Conservation (phyloP, 2,888 invertebrate genomes). For the Chaetoderma sp. region DNA sequence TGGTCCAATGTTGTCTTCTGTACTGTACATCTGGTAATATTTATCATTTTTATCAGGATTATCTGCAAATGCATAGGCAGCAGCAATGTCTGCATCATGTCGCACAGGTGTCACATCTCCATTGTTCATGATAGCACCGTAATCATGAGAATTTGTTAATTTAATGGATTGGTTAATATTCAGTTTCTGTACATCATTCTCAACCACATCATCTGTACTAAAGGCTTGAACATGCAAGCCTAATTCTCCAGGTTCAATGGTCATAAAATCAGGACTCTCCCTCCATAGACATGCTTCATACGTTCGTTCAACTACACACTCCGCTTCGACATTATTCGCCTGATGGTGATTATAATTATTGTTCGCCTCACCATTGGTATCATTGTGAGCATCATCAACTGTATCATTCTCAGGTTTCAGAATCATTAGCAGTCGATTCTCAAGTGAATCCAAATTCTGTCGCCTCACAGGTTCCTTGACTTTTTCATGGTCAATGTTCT, state of each 20-base stretch:
- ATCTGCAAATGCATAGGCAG: neutral
- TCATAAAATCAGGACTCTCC: neutral
- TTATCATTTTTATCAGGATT: neutral
- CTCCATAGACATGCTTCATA: neutral
- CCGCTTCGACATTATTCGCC: neutral
- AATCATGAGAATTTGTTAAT: too few species aligned
- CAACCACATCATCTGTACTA: too few species aligned
- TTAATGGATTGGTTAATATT: too few species aligned
- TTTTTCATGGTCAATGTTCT: constrained; percentile 6
- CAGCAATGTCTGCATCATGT: too few species aligned
- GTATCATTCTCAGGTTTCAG: constrained; percentile 35
- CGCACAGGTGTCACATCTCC: too few species aligned
- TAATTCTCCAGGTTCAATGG: too few species aligned
- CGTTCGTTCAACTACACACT: neutral
- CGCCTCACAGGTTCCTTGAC: neutral
- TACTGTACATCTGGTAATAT: constrained; percentile 6
- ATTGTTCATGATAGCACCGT: too few species aligned
- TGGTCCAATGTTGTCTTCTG: neutral
- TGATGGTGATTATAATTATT: neutral
- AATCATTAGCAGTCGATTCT: constrained; percentile 45
- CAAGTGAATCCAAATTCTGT: constrained; percentile 40
- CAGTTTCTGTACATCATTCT: too few species aligned
- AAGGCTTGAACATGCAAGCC: too few species aligned
- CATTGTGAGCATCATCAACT: neutral
- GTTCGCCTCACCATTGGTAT: neutral